Base-by-base conservation (phyloP, 2,888 invertebrate genomes). In the Bhutanitis thaidina region DNA sequence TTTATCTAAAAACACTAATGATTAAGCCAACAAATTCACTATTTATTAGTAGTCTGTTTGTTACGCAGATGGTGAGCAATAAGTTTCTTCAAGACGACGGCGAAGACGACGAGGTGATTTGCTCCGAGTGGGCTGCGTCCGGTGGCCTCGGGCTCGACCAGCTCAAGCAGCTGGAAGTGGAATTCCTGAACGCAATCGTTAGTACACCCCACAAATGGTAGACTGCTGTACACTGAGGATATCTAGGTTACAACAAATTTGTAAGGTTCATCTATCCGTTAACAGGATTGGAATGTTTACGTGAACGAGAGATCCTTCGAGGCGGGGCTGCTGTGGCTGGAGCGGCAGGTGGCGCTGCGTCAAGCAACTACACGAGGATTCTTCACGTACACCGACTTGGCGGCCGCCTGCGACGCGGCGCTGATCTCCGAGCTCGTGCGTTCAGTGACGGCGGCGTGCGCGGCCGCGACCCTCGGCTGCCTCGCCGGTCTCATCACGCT, bases 41-140 rank as follows among this genome's bases (percentile, higher is more conserved):
- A n/a, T n/a, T n/a, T n/a, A n/a, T n/a, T n/a, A n/a, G n/a, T 8
- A 27, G 1, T 27, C 7, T 27, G 8, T 27, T 27, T 8, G 8
- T 27, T 57, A 66, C 59, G 60, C 75, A 98, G 98, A 95, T 98
- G 95, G 94, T 98, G 65, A 98, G 98, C 48, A 97, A 97, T 68
- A 99, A 99, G 90, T 98, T 97, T 82, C 89, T 97, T 62, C 96
- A 98, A 81, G 97, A 98, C 69, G 95, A 96, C 68, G 97, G 97
- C 35, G 96, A 96, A 72, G 95, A 96, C 57, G 97, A 97, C 71
- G 97, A 97, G 78, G 96, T 97, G 57, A 93, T 95, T 73, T 94
- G 97, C 72, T 93, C 94, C 50, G 97, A 98, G 83, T 99, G 98
- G 98, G 98, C 98, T 10, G 91, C 92, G 55, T 95, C 96, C 36